Evolutionary conservation across 2,113 vertebrate species (phyloP).

Genomic region (Echinops telfairi): DNA sequence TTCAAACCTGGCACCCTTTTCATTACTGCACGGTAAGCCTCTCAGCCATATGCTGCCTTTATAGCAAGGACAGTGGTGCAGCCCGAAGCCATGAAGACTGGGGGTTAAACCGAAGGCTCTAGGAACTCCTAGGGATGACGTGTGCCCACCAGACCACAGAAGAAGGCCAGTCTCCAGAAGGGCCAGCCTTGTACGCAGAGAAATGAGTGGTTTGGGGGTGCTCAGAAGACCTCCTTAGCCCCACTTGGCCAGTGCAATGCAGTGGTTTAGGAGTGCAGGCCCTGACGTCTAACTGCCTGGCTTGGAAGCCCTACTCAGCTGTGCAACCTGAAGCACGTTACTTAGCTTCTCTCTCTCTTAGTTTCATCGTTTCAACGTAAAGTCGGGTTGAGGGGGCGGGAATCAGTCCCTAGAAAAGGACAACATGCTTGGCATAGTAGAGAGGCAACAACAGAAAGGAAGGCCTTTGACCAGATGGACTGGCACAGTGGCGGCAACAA

Average conservation of each 20-base stretch:
- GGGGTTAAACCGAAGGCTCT: background rate
- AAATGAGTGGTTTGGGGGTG: background rate
- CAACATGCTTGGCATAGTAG: no score
- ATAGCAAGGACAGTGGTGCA: background rate
- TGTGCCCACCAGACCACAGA: background rate
- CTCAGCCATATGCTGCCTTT: background rate
- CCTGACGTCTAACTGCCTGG: background rate
- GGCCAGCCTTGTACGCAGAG: background rate
- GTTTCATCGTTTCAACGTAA: background rate
- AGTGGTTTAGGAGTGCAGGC: background rate
- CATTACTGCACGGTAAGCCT: background rate
- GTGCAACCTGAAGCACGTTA: background rate
- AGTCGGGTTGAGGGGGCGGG: background rate
- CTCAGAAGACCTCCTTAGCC: background rate
- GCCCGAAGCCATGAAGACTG: background rate
- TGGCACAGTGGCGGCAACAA: no score
- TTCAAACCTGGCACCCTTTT: background rate
- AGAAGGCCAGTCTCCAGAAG: background rate
- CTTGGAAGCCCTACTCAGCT: background rate
- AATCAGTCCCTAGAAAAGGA: no score
- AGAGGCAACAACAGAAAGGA: no score
- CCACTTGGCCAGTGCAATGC: background rate
- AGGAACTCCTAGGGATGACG: background rate
- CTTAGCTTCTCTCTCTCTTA: background rate
- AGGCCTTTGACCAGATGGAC: no score